Evolutionary conservation across 2,797 vertebrate species (phyloP), one percentile per base, ranked within the genome.

Genomic region (Falco novaeseelandiae): DNA sequence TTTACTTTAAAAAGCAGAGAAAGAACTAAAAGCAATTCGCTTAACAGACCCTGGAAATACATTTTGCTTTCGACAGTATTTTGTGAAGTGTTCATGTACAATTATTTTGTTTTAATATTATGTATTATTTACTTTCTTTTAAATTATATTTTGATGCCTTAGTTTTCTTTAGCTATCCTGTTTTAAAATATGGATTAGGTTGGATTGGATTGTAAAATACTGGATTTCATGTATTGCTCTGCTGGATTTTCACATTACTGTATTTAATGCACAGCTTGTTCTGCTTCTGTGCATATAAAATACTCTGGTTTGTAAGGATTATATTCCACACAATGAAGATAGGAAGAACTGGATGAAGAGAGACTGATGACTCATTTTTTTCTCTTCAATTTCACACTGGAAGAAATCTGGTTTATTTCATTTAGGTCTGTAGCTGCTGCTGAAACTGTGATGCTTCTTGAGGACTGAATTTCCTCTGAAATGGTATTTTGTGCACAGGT

Each of bases 391-490:
- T 61, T 72, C 10, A 12, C 66, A 46, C 23, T 36, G 34, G 6
- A 48, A 73, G 72, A 51, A 21, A 12, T 1, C 1, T 1, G 6
- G 4, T 55, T 77, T 32, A 20, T 73, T 87, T 67, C 36, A 93
- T 70, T 93, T 61, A 61, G 5, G 22, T 26, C 12, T 57, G 48
- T 61, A 65, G 21, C 25, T 79, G 10, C 21, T 65, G 22, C 21
- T 86, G 26, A 58, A 89, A 78, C 18, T 3, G 1, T 16, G 21
- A 30, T 61, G 8, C 29, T 63, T 30, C 48, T 71, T 52, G n/a
- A 94, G 10, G 29, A 81, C 49, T 82, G 9, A 62, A 32, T 92
- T 96, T 96, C 96, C 46, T 83, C 26, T 82, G 32, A 57, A 83
- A 76, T 63, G 8, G 11, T 79, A 71, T 77, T 89, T 87, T 87